Evolutionary conservation across 2,797 vertebrate species (phyloP), one percentile per base, ranked within the genome.

Genomic region (Pipistrellus pipistrellus): DNA sequence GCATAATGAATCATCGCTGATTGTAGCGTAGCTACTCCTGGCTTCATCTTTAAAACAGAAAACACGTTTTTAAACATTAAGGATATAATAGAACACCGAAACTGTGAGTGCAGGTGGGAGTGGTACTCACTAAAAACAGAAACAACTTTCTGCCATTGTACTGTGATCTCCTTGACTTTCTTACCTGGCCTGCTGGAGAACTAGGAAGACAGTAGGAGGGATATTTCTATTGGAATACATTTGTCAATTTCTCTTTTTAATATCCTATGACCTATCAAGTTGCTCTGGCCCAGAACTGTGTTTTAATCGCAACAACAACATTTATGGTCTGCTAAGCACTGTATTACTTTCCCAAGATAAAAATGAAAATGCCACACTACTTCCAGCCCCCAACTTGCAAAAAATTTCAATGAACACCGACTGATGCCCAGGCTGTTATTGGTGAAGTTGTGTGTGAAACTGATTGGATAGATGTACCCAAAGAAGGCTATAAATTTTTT

Each of bases 171-270:
- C 17, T 1, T 93, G 46, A 57, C 9, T 8, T 25, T 81, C 93
- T 76, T 80, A 57, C 38, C 1, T 75, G 23, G 10, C 46, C 21
- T 20, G 10, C 17, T 80, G 17, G n/a, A 93, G 25, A 78, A 95
- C 48, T 35, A 77, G 35, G 64, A 23, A 15, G 8, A 83, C 20
- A 78, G 1, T 14, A 57, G 41, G 21, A 64, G 85, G 27, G 69
- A 85, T 87, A 66, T 59, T 81, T 25, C 23, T 75, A 25, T 23
- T 83, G 53, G 90, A 95, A 90, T 64, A 73, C 93, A 73, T 78
- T 6, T 46, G 9, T 25, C 55, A 75, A 76, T 85, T 80, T 76
- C 12, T 85, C 21, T 75, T 88, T 85, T 89, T 64, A 71, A 46
- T 73, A n/a, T 2, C 72, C 8, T 20, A 27, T 38, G 17, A 78